A percentile compares a stretch with the other conserved stretches of the same genome.
These are phyloP conservation scores for Pipistrellus nathusii DNA, from an alignment of 2,797 vertebrate genomes.

Conservation along the genomic window DNA sequence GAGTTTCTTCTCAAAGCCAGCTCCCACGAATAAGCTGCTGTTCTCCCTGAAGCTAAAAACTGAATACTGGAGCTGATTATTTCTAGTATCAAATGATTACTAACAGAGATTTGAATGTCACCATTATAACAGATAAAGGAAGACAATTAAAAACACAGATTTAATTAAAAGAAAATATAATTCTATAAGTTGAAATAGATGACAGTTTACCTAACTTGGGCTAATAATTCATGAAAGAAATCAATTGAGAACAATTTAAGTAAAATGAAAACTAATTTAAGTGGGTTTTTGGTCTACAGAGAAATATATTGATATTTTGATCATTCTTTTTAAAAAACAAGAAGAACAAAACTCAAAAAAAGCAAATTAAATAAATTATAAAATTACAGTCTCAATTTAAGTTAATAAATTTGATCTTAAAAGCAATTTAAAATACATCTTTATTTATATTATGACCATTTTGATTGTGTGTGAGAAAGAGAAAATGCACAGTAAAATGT, in stretches of 20 bases:
- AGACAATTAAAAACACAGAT: conserved; percentile 46
- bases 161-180: conserved; percentile 70
- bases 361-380: background rate
- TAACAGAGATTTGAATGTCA: conserved; percentile 52
- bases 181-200: conserved; percentile 23
- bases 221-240: conserved; percentile 59
- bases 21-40: conserved; percentile 38
- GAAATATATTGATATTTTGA: conserved; percentile 46
- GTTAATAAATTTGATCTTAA: conserved; percentile 6
- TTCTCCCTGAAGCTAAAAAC: conserved; percentile 58
- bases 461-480: background rate
- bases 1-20: conserved; percentile 57
- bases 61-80: conserved; percentile 41
- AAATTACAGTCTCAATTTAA: conserved; percentile 11
- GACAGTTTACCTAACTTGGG: background rate
- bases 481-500: conserved; percentile 40
- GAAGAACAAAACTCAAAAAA: conserved; percentile 28
- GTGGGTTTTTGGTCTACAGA: background rate
- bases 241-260: conserved; percentile 47
- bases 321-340: conserved; percentile 35
- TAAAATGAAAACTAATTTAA: conserved; percentile 60
- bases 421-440: background rate
- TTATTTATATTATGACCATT: conserved; percentile 38
- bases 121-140: conserved; percentile 48
- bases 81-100: conserved; percentile 57